These are phyloP conservation scores for Drosophila oshimai DNA, from an alignment of 1,140 invertebrate genomes.

Conservation along the genomic window DNA sequence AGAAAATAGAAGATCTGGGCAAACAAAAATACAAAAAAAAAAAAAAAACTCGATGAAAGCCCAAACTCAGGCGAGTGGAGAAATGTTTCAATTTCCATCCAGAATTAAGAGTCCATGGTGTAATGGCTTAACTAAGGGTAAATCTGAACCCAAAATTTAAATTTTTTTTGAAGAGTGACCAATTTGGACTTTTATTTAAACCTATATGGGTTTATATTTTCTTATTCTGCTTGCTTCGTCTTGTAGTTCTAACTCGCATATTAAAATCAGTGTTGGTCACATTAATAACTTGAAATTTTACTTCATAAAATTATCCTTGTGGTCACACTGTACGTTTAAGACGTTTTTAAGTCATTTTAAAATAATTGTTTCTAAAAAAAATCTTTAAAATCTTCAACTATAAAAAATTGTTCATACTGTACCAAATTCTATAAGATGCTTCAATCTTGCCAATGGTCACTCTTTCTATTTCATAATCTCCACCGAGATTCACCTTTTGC, in stretches of 20 bases:
- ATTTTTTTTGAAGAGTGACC: no score
- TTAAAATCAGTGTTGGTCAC: no score
- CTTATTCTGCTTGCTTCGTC: no score
- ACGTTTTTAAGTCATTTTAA: no score
- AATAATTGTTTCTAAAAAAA: no score
- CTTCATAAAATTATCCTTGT: not conserved
- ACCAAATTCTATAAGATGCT: not conserved
- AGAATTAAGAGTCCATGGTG: constrained; percentile 7
- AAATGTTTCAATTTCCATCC: constrained; percentile 48
- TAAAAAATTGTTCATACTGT: not conserved
- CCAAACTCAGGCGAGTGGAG: constrained; percentile 9
- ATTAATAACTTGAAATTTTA: no score
- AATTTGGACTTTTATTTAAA: not conserved
- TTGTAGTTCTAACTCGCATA: no score
- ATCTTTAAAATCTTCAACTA: no score
- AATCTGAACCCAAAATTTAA: not conserved
- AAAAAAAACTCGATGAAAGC: not conserved
- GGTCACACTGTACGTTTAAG: no score
- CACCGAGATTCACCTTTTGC: not conserved
- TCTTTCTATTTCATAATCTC: not conserved
- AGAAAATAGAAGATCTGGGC: constrained; percentile 16
- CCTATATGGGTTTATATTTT: no score
- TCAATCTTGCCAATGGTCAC: not conserved
- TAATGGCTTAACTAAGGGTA: constrained; percentile 21
- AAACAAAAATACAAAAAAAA: no score